Evolutionary conservation across 2,797 vertebrate genomes (phyloP).

Genomic region (Sebastes wilsoni): DNA sequence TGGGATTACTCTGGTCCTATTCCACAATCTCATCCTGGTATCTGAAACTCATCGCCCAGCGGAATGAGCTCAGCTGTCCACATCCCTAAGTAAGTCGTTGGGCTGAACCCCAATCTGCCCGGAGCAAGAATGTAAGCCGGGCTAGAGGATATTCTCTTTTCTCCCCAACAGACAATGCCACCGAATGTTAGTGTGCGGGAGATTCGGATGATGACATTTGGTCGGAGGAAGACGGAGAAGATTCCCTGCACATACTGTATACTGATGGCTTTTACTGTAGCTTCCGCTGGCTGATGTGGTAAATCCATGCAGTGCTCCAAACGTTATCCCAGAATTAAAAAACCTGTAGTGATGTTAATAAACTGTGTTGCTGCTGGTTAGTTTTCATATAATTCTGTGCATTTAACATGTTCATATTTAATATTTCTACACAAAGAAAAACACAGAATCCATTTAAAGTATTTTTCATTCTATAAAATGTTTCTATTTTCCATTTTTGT

Average conservation of each 20-base stretch:
- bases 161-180: constrained; percentile 21
- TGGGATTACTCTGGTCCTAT: constrained; percentile 65
- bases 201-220: constrained; percentile 40
- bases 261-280: constrained; percentile 5
- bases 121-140: constrained; percentile 37
- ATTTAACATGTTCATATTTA: background rate
- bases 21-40: constrained; percentile 68
- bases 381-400: background rate
- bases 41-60: constrained; percentile 68
- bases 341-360: background rate
- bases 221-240: background rate
- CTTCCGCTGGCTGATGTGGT: background rate
- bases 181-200: background rate
- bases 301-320: background rate
- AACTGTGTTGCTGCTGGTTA: background rate
- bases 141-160: constrained; percentile 28
- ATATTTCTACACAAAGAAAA: background rate
- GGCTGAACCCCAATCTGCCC: constrained; percentile 58
- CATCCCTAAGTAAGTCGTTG: constrained; percentile 51
- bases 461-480: background rate
- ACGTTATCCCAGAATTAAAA: background rate
- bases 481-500: background rate
- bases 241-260: constrained; percentile 5
- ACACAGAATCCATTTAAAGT: background rate
- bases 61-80: constrained; percentile 69